Conservation (phyloP, 2,113 vertebrate genomes). For the Gasterosteus nipponicus region DNA sequence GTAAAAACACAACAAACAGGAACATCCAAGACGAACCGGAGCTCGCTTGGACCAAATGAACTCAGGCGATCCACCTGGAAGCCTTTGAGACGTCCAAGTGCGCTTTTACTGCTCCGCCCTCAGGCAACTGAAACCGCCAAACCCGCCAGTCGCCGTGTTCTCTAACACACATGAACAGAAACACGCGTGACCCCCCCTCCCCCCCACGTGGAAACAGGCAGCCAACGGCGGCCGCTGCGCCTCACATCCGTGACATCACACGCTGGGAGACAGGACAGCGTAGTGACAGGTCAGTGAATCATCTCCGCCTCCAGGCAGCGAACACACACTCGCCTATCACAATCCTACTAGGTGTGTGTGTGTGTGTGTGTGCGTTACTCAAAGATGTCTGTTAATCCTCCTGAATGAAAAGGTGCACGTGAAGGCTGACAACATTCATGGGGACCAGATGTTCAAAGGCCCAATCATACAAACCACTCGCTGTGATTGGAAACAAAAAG, state of each 20-base stretch:
- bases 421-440: too few relatives aligned
- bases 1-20: too few relatives aligned
- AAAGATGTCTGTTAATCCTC: too few relatives aligned
- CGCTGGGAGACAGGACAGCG: conserved; percentile 3
- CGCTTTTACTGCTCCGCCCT: background rate
- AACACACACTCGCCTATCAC: conserved; percentile 15
- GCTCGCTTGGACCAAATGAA: background rate
- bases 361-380: conserved; percentile 3
- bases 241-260: background rate
- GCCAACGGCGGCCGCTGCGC: too few relatives aligned
- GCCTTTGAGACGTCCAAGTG: background rate
- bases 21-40: background rate
- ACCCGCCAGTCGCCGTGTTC: background rate
- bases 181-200: background rate
- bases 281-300: conserved; percentile 29
- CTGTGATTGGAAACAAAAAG: too few relatives aligned
- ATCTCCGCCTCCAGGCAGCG: conserved; percentile 6
- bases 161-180: background rate
- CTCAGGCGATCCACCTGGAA: background rate
- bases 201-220: background rate
- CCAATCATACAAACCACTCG: too few relatives aligned
- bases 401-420: too few relatives aligned
- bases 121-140: background rate
- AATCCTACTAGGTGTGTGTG: background rate
- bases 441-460: too few relatives aligned